Conservation (phyloP, 2,888 invertebrate species). For the Schizotus pectinicornis region DNA sequence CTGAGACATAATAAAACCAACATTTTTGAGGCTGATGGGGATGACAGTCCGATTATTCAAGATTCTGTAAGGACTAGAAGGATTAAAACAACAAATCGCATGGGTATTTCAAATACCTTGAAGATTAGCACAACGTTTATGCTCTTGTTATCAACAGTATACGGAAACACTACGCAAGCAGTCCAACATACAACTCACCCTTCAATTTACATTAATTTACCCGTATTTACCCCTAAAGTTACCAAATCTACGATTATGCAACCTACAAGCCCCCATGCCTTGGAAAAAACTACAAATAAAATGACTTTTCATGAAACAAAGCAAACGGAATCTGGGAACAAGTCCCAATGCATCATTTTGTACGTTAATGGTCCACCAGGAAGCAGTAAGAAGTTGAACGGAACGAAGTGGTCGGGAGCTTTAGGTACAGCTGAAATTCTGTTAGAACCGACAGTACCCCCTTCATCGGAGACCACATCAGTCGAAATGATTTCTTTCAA, state of each 20-base stretch:
- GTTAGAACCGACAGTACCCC: neutral
- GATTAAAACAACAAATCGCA: neutral
- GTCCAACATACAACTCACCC: constrained; percentile 7
- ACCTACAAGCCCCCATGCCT: neutral
- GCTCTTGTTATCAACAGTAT: constrained; percentile 19
- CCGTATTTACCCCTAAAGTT: constrained; percentile 14
- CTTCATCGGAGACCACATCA: neutral
- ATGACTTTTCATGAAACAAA: too few species aligned
- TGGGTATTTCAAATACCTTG: constrained; percentile 1
- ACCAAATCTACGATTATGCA: neutral
- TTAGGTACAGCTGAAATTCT: neutral
- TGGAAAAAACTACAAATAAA: neutral
- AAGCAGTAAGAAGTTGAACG: constrained; percentile 16
- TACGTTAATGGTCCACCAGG: constrained; percentile 11
- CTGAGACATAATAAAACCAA: too few species aligned
- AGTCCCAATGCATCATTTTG: constrained; percentile 11
- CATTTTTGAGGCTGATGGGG: neutral
- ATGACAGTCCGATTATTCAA: neutral
- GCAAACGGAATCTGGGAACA: too few species aligned
- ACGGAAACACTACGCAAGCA: constrained; percentile 12
- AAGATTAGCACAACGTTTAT: constrained; percentile 17
- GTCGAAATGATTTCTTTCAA: constrained; percentile 1
- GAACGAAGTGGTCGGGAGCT: constrained; percentile 17
- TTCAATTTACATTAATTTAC: constrained; percentile 20
- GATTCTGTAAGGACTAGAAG: neutral